phyloP scores from a whole-genome alignment of 2,113 vertebrate species.

The Chroicocephalus ridibundus region DNA sequence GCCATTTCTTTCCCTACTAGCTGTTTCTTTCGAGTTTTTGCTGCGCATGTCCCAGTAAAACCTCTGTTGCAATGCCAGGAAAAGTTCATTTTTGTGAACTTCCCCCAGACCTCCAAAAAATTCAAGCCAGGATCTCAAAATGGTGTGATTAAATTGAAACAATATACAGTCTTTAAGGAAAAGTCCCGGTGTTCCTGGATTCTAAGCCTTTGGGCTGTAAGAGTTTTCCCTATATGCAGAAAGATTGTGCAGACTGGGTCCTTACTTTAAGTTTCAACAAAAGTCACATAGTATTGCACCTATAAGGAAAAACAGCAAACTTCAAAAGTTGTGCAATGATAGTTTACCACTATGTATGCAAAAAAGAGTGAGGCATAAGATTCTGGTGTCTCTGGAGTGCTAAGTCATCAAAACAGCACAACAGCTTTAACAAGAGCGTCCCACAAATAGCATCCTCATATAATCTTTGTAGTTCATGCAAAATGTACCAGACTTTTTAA shows the following conservation, averaged over 20 bases:
- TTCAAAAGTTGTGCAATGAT: neutral
- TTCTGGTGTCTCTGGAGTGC: neutral
- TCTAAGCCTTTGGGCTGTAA: neutral
- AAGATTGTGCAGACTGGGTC: neutral
- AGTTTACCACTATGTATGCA: neutral
- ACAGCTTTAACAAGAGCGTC: neutral
- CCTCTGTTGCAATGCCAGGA: neutral
- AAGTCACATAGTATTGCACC: neutral
- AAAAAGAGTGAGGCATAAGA: neutral
- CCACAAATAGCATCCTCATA: neutral
- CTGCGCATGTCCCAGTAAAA: fast-evolving
- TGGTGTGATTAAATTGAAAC: neutral
- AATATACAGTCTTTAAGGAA: neutral
- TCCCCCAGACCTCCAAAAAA: neutral
- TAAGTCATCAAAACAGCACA: neutral
- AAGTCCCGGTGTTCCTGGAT: neutral
- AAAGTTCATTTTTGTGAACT: neutral
- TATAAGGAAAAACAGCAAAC: neutral
- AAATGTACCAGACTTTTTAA: neutral
- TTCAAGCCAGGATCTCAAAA: neutral
- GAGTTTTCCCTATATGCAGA: neutral
- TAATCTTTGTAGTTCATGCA: neutral
- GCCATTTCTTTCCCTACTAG: neutral
- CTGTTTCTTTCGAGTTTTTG: neutral
- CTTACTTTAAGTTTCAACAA: neutral